Evolutionary conservation across 2,113 vertebrate species (phyloP).

Genomic region (Maccullochella peelii): DNA sequence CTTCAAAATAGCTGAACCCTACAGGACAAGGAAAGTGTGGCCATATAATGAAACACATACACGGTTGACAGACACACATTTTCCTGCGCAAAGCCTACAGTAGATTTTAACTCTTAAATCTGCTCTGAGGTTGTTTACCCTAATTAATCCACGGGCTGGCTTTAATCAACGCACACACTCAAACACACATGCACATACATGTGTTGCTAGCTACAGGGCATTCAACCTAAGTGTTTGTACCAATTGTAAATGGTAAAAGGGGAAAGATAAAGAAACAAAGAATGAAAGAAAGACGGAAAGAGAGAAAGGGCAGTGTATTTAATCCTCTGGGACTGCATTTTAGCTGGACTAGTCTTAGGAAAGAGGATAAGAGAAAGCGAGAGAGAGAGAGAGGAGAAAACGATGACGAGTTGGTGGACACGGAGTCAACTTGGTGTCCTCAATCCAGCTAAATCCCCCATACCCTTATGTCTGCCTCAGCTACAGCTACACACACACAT

Average conservation of each 20-base stretch:
- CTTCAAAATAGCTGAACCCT: slow-evolving; percentile 4
- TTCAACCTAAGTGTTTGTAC: not conserved
- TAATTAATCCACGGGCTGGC: slow-evolving; percentile 72
- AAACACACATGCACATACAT: slow-evolving; percentile 13
- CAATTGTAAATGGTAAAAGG: slow-evolving; percentile 5
- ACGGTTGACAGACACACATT: slow-evolving; percentile 19
- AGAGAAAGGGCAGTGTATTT: slow-evolving; percentile 32
- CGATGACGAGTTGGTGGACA: slow-evolving; percentile 52
- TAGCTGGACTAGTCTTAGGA: slow-evolving; percentile 40
- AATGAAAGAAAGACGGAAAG: not conserved
- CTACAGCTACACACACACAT: slow-evolving; percentile 25
- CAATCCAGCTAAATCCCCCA: slow-evolving; percentile 78
- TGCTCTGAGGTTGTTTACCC: slow-evolving; percentile 76
- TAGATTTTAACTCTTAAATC: slow-evolving; percentile 72
- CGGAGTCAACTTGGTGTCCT: slow-evolving; percentile 72
- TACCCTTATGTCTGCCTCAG: slow-evolving; percentile 67
- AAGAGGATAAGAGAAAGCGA: slow-evolving; percentile 49
- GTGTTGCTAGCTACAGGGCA: not conserved
- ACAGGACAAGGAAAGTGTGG: not conserved
- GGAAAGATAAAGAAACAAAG: not conserved
- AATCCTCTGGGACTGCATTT: slow-evolving; percentile 44
- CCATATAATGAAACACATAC: slow-evolving; percentile 27
- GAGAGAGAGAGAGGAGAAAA: slow-evolving; percentile 25
- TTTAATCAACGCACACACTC: slow-evolving; percentile 64
- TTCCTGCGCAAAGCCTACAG: slow-evolving; percentile 40